Percentiles rank a stretch among this genome's conserved stretches.
Conservation (phyloP, 1,140 invertebrate genomes). For the Stratiolaelaps scimitus region DNA sequence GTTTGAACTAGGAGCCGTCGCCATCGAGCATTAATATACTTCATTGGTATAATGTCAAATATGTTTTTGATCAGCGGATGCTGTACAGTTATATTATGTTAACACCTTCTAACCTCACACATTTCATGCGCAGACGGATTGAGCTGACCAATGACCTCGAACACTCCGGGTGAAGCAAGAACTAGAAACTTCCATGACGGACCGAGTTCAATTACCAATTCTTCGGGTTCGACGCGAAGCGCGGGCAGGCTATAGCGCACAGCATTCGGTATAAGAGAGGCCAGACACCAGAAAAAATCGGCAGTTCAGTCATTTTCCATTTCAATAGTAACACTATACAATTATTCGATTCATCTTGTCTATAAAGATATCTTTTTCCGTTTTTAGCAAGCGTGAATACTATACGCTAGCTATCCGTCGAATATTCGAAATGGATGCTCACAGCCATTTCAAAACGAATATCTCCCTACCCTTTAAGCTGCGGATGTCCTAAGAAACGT, state of each 20-base stretch:
- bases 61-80: not conserved
- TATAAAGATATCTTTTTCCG: not conserved
- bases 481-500: conserved; percentile 5
- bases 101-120: conserved; percentile 14
- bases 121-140: conserved; percentile 1
- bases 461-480: conserved; percentile 13
- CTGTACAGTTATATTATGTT: not conserved
- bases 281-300: too few species aligned
- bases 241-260: not conserved
- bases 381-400: too few species aligned
- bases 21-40: not conserved
- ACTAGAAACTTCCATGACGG: conserved; percentile 12
- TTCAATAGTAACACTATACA: too few species aligned
- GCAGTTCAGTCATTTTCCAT: too few species aligned
- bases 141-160: not conserved
- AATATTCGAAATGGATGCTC: too few species aligned
- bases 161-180: conserved; percentile 18
- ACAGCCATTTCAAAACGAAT: too few species aligned
- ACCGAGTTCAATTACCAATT: not conserved
- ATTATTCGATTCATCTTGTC: conserved; percentile 1
- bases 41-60: not conserved
- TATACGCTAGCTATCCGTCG: too few species aligned
- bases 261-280: not conserved
- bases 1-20: not conserved
- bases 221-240: conserved; percentile 5